Evolutionary conservation across 2,888 invertebrate genomes (phyloP), one percentile per base, ranked within the genome.

Genomic region (Ptychoptera albimana): DNA sequence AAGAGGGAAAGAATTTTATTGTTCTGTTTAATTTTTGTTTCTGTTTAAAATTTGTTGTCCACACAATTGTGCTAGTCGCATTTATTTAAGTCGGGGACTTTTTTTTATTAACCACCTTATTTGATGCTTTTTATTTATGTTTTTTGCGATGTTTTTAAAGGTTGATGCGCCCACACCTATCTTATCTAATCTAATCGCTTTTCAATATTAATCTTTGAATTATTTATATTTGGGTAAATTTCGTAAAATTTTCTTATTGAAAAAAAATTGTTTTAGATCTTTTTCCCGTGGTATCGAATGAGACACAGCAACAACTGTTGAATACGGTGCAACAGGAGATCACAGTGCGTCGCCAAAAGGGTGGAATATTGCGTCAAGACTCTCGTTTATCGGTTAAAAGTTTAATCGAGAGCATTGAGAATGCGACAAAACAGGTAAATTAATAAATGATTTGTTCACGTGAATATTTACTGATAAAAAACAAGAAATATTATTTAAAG

Each of bases 341-440:
- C 57, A 68, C 71, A 48, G 59, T 72, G 50, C 58, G 76, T 49
- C 62, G 73, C 23, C 64, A 63, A 51, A 77, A 75, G 56, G 69
- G 70, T 11, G 69, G 66, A 47, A 52, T 66, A 45, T 60, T 59
- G 44, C 55, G 64, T 4, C 66, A 66, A 50, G 87, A 85, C 58
- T 85, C 84, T 16, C 73, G 86, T 31, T 71, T 89, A 42, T 89
- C 89, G 0, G 93, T 93, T 8, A 91, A 89, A 60, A 85, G 85
- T 43, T 69, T 93, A 30, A 91, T 93, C 49, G 88, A 91, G 60
- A 86, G 86, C 54, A 89, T 93, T 47, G 92, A 93, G 67, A 88
- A 82, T 59, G 80, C 79, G 14, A 82, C 81, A 35, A 84, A 83
- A 61, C 79, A 80, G 54, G 79, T 80, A 48, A 50, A 41, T 29